These are phyloP conservation scores for Suillia variegata DNA, from an alignment of 2,888 invertebrate genomes.

Conservation along the genomic window DNA sequence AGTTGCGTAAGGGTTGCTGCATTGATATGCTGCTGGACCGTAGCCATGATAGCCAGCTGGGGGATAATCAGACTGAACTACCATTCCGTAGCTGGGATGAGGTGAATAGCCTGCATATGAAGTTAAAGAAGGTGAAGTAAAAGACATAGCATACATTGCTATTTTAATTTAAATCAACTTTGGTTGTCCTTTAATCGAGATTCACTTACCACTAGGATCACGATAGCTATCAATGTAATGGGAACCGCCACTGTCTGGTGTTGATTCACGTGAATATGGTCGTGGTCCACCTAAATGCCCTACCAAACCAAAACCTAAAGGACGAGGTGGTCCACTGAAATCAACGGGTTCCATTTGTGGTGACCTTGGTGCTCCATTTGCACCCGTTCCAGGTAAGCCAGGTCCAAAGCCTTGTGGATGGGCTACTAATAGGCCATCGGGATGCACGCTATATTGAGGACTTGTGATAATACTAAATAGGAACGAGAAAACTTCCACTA, in stretches of 20 bases:
- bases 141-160: neutral
- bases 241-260: conserved; percentile 86
- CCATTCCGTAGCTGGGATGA: conserved; percentile 83
- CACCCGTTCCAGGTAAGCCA: conserved; percentile 46
- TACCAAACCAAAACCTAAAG: conserved; percentile 66
- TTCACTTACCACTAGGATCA: conserved; percentile 77
- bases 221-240: conserved; percentile 88
- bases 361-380: conserved; percentile 63
- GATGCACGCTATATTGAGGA: conserved; percentile 66
- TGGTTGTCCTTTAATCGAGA: neutral
- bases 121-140: conserved; percentile 13
- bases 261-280: conserved; percentile 83
- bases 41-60: conserved; percentile 75
- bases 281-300: conserved; percentile 69
- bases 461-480: conserved; percentile 61
- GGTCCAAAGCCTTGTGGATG: conserved; percentile 66
- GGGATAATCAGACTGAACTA: conserved; percentile 80
- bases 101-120: conserved; percentile 77
- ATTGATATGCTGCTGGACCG: conserved; percentile 68
- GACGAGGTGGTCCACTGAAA: conserved; percentile 71
- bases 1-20: conserved; percentile 62
- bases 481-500: neutral
- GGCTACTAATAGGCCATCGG: conserved; percentile 59
- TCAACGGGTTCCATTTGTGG: conserved; percentile 76
- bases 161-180: neutral